These are phyloP conservation scores for Tadarida brasiliensis DNA, from an alignment of 2,797 vertebrate genomes.

Conservation along the genomic window DNA sequence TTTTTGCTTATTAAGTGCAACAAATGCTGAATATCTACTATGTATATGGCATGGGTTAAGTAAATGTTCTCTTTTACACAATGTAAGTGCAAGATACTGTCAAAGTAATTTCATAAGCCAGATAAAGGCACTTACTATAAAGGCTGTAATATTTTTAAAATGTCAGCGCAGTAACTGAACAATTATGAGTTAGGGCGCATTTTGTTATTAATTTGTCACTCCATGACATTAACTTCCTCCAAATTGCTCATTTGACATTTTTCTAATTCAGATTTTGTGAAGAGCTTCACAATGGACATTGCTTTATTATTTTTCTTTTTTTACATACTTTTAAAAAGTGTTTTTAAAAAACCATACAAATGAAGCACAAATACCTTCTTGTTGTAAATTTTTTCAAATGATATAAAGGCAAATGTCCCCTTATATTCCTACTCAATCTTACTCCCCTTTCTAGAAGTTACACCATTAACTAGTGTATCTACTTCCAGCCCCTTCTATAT, in stretches of 20 bases:
- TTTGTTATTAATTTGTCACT: constrained; percentile 82
- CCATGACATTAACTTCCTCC: constrained; percentile 77
- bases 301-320: constrained; percentile 32
- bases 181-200: constrained; percentile 76
- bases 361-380: constrained; percentile 47
- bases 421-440: constrained; percentile 11
- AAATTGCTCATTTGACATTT: constrained; percentile 80
- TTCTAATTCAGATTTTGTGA: constrained; percentile 60
- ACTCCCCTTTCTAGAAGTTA: constrained; percentile 9
- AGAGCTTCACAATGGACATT: constrained; percentile 58
- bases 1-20: constrained; percentile 61
- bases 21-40: constrained; percentile 21
- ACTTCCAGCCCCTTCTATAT: constrained; percentile 28
- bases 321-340: not conserved
- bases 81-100: constrained; percentile 55
- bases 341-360: constrained; percentile 4
- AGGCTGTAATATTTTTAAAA: constrained; percentile 79
- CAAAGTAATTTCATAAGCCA: constrained; percentile 77
- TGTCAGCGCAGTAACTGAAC: constrained; percentile 79
- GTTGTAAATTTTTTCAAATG: not conserved
- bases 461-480: not conserved
- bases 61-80: constrained; percentile 69
- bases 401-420: constrained; percentile 36
- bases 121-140: constrained; percentile 73
- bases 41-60: constrained; percentile 62